Evolutionary conservation across 2,797 vertebrate genomes (phyloP), one percentile per base, ranked within the genome.

Genomic region (Miichthys miiuy): DNA sequence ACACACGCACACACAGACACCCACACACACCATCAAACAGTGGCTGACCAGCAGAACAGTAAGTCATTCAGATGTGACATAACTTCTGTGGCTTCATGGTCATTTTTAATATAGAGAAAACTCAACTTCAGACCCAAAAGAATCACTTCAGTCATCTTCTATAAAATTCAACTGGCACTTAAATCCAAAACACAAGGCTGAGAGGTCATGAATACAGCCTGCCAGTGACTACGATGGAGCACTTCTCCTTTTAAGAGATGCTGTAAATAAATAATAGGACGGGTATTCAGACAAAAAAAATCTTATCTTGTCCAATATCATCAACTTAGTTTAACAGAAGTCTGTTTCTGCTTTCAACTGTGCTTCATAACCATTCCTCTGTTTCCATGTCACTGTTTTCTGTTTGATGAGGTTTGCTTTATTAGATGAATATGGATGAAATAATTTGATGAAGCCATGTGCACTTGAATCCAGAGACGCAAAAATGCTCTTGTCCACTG

Each of bases 1-100:
- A 55, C 27, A 2, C 21, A 52, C 21, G 52, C 54, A 61, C 77
- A 67, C 62, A 55, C 69, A 50, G 20, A 65, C 72, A 72, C 54
- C 62, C 62, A 52, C 50, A 75, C 72, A 62, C 64, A 68, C 48
- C n/a, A 46, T 5, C n/a, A 60, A 6, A 52, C n/a, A 4, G 10
- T 9, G 11, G 16, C 18, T 23, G 25, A 20, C 23, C 21, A 50
- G 27, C 1, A 41, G 8, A 41, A 52, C 17, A 67, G 23, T 4
- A 27, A n/a, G 30, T n/a, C 50, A 69, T 25, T 57, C 42, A 58
- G 69, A 25, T 21, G 4, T 57, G 71, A 55, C 38, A 63, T 6
- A 18, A 54, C 30, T 18, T 47, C 30, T 57, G 50, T 10, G 30
- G 56, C 14, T 57, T 68, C 46, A 44, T 8, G n/a, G 72, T 68